These are phyloP conservation scores for Zingel zingel DNA, from an alignment of 2,113 vertebrate genomes.

Conservation along the genomic window DNA sequence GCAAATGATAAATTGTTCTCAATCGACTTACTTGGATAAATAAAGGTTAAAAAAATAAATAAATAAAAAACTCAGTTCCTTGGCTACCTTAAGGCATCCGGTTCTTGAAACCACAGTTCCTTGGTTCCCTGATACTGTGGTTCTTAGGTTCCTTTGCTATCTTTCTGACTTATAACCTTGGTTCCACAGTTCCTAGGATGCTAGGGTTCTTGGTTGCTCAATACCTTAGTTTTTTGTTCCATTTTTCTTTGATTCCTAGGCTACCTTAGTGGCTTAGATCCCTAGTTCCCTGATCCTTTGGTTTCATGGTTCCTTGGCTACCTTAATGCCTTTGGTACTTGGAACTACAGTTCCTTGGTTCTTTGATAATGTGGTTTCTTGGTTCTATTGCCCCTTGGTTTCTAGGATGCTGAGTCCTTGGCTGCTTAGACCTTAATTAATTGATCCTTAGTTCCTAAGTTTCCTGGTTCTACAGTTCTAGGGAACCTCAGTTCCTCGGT, in stretches of 20 bases:
- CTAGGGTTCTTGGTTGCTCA: background rate
- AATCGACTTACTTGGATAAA: too few relatives aligned
- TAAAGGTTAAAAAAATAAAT: too few relatives aligned
- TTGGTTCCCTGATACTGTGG: background rate
- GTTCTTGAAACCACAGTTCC: background rate
- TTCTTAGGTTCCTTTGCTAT: background rate
- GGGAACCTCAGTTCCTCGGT: background rate
- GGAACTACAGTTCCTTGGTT: background rate
- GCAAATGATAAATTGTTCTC: too few relatives aligned
- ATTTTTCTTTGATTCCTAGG: background rate
- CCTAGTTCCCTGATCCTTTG: background rate
- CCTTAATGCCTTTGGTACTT: background rate
- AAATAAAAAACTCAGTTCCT: background rate
- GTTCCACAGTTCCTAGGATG: background rate
- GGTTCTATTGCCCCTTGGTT: too few relatives aligned
- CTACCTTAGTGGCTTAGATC: background rate
- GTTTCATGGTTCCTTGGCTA: background rate
- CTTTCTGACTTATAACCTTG: background rate
- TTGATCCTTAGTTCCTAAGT: background rate
- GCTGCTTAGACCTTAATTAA: too few relatives aligned
- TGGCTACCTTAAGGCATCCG: background rate
- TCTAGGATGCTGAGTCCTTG: too few relatives aligned
- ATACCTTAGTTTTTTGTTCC: background rate
- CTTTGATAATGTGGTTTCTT: too few relatives aligned
- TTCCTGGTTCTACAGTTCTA: too few relatives aligned